Evolutionary conservation across 2,888 invertebrate species (phyloP), one percentile per base, ranked within the genome.

Genomic region (Endomychus coccineus): DNA sequence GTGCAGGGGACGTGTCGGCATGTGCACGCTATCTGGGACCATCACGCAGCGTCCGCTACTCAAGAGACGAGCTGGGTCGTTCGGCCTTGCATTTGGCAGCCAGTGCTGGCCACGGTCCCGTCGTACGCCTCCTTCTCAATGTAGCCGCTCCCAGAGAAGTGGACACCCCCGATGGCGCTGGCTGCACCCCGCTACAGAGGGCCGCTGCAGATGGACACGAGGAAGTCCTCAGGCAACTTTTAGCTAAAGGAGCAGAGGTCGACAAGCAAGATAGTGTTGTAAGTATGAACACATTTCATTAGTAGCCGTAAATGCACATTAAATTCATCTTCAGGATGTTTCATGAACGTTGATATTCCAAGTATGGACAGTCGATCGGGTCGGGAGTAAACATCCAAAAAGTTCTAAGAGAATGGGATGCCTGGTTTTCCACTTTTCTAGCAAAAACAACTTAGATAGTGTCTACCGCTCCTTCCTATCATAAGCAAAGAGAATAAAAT

Each of bases 141-240:
- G 64, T 61, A 25, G 64, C 64, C 43, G 64, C 66, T 43, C 61
- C 68, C 64, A 69, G 66, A 59, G 65, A 67, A 46, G 59, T 73
- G 64, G 75, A 74, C 68, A 62, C 58, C 19, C 57, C 63, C 11
- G 66, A 67, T 42, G 62, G 64, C 50, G 73, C 79, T 55, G 81
- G 86, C 46, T 77, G 82, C 69, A 80, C 83, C 58, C 75, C 86
- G 55, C 58, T 83, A 50, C 86, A 87, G 61, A 74, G 82, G 56
- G 86, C 88, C 46, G 80, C 87, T 49, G 82, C 85, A 52, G 85
- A 87, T 61, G 90, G 89, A 49, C 83, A 86, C 64, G 71, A 79
- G 54, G 80, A 83, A 51, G 78, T 84, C 50, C 78, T 83, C 44
- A 71, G 76, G 50, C 64, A 83, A 46, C 71, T 89, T 55, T 67